A percentile compares a stretch with the other conserved stretches of the same genome.
Conservation (phyloP, 2,797 vertebrate genomes). For the Crax fasciolata region DNA sequence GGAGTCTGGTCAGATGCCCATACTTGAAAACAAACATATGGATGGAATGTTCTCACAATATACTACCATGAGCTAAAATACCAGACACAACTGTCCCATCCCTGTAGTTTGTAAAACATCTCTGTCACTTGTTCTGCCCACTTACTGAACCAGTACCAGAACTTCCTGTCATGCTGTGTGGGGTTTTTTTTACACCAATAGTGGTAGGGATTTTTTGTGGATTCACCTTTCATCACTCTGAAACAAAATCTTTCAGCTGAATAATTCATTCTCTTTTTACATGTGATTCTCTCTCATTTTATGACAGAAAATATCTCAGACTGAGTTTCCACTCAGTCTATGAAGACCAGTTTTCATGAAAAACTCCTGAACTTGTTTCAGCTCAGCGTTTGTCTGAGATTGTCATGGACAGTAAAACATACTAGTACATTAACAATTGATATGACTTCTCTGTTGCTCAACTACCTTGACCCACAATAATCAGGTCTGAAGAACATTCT, state of each 20-base stretch:
- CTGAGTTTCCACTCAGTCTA: background rate
- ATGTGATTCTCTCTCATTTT: background rate
- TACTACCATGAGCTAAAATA: background rate
- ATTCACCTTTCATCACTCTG: background rate
- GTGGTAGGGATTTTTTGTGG: background rate
- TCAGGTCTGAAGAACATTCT: background rate
- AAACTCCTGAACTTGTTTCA: background rate
- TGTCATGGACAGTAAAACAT: background rate
- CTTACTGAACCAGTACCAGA: background rate
- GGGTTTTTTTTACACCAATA: background rate
- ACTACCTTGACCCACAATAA: background rate
- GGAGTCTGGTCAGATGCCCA: background rate
- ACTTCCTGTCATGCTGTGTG: background rate
- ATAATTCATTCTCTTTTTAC: background rate
- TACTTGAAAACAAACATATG: background rate
- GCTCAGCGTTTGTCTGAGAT: background rate
- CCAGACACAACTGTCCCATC: background rate
- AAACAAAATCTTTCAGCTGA: background rate
- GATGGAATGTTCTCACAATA: background rate
- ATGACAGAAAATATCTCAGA: background rate
- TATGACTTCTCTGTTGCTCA: background rate
- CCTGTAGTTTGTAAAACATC: background rate
- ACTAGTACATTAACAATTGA: fast-evolving
- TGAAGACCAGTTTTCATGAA: background rate
- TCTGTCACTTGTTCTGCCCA: background rate